Evolutionary conservation across 2,113 vertebrate species (phyloP), one percentile per base, ranked within the genome.

Genomic region (Neoarius graeffei): DNA sequence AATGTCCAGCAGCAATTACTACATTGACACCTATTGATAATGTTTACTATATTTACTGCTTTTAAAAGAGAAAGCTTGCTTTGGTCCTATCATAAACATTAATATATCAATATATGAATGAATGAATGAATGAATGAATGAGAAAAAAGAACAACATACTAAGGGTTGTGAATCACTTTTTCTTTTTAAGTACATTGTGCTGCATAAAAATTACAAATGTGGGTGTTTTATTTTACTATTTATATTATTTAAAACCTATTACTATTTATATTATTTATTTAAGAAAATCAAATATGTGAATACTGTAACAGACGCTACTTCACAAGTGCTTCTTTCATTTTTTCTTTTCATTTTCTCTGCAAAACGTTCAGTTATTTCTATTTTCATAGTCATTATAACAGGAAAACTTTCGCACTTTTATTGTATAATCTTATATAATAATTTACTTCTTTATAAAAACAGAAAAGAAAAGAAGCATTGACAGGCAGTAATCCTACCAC

Each of bases 381-480:
- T 88, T 17, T 42, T 66, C 85, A 17, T 84, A 60, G 88, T 87
- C 62, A 77, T 48, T 57, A 56, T 9, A 71, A 86, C 83, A 52
- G 89, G 81, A 71, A 89, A 92, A 60, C 87, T 80, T 73, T 88
- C 56, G 60, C 48, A 67, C 35, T 59, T 73, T 80, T 84, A 89
- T 82, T 35, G 25, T 19, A 85, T 48, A 90, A 83, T 89, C 60
- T 87, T 84, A 86, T 50, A 8, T 88, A 90, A 79, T 59, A 85
- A 92, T 90, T 88, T 84, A 80, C 25, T 73, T 56, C 35, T 77
- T 64, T 54, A 91, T 88, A 87, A 82, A 85, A 88, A 88, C 7
- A 56, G 77, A 74, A 82, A 7, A 83, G 42, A 74, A 85, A 88
- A 90, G 64, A 56, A 11, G 48, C 42, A 64, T 30, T 79, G 60